Base-by-base conservation (phyloP, 1,140 invertebrate genomes). In the Eubasilissa regina region DNA sequence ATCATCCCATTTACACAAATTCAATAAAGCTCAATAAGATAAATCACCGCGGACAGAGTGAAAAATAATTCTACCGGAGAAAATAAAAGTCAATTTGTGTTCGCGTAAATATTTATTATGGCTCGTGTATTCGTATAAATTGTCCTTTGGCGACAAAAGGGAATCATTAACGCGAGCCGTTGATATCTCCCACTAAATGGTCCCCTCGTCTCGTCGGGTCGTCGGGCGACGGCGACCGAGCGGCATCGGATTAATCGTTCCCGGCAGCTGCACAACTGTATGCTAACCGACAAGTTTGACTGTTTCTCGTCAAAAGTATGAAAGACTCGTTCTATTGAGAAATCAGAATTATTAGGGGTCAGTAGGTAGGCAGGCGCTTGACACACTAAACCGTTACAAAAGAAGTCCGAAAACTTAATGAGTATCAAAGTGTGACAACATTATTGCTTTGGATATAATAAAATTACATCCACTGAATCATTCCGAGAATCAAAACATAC, bases 11-110 rank as follows among this genome's bases (percentile, higher is more conserved):
- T 78, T 25, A 72, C 55, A 56, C 66, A 47, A 70, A 78, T 78
- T 78, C 76, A 78, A 78, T 78, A 78, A 78, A 78, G 62, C 47
- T 70, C 64, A 45, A 72, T 55, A 43, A 72, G 64, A 78, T 78
- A 78, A 78, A 78, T 78, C 76, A 78, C 58, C 35, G 19, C 47
- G 45, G 64, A 51, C 51, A n/a, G 76, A 15, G 43, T 78, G 45
- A 77, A 77, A 75, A 77, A 66, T 68, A 77, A 77, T 68, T 62
- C 45, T 6, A 17, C 53, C 62, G 51, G 51, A 75, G 25, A 17
- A 53, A 64, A 77, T 66, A 66, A 77, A 77, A 66, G 75, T 77
- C 75, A 77, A 77, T 77, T 51, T 66, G 60, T 51, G 35, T 51
- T 56, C 70, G 51, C 21, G 44, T 56, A 55, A 74, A 74, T 74